Evolutionary conservation across 2,797 vertebrate species (phyloP).

Genomic region (Limnodromus scolopaceus): DNA sequence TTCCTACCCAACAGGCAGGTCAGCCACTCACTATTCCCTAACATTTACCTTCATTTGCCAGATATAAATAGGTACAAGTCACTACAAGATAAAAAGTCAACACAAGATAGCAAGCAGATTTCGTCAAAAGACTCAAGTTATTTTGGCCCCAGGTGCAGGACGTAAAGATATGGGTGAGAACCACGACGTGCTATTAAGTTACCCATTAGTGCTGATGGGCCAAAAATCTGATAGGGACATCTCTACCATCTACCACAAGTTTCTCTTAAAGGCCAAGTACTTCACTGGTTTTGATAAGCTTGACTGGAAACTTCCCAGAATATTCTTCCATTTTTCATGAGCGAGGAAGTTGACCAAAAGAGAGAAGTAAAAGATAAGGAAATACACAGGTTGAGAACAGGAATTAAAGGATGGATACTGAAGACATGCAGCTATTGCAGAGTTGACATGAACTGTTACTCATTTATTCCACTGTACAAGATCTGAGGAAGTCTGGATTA

Average conservation of each 20-base stretch:
- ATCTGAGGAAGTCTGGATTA: background rate
- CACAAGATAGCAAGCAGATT: background rate
- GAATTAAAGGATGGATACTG: background rate
- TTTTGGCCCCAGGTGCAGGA: background rate
- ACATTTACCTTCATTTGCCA: fast-evolving
- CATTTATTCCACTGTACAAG: background rate
- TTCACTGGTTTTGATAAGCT: background rate
- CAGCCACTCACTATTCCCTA: background rate
- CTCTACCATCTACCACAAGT: background rate
- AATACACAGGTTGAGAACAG: background rate
- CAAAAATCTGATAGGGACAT: background rate
- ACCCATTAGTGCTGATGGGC: background rate
- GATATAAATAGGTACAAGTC: background rate
- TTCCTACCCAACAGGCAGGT: background rate
- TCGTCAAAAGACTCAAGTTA: background rate
- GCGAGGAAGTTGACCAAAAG: background rate
- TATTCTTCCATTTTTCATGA: background rate
- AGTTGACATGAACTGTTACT: background rate
- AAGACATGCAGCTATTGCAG: background rate
- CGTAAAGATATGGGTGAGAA: background rate
- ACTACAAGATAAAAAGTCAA: background rate
- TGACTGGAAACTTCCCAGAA: background rate
- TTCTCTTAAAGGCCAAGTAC: background rate
- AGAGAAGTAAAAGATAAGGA: background rate
- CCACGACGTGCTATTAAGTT: fast-evolving